These are phyloP conservation scores for Astreopora myriophthalma DNA, from an alignment of 64 coral and sea anemone genomes.

Conservation along the genomic window DNA sequence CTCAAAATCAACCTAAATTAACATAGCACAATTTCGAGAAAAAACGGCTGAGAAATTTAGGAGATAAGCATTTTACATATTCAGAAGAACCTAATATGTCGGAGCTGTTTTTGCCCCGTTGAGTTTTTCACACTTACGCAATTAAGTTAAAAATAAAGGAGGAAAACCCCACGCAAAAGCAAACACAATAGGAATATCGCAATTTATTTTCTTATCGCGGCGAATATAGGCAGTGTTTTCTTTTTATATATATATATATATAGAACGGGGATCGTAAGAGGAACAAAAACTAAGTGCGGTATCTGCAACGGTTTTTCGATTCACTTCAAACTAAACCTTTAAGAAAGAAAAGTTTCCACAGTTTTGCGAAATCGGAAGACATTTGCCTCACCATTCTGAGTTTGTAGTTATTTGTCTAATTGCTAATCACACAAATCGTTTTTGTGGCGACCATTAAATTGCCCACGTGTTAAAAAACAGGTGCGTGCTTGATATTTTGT, in stretches of 20 bases:
- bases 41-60: neutral
- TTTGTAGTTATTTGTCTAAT: too few species aligned
- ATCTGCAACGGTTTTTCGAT: neutral
- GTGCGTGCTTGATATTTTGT: neutral
- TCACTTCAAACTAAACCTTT: neutral
- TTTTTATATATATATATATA: too few species aligned
- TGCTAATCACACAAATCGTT: neutral
- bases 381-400: too few species aligned
- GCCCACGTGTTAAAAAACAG: slow-evolving; percentile 25
- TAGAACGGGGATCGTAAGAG: neutral
- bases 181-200: neutral
- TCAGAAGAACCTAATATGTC: neutral
- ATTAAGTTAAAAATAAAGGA: neutral
- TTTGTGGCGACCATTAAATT: neutral
- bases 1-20: neutral
- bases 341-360: too few species aligned
- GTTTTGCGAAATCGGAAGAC: neutral
- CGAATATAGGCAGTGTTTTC: neutral
- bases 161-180: neutral
- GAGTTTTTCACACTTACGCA: neutral
- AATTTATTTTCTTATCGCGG: neutral
- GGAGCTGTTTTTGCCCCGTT: neutral
- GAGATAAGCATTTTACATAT: neutral
- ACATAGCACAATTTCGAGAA: neutral
- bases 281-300: neutral